phyloP scores from a whole-genome alignment of 2,888 invertebrate species.

The Exephanes ischioxanthus region DNA sequence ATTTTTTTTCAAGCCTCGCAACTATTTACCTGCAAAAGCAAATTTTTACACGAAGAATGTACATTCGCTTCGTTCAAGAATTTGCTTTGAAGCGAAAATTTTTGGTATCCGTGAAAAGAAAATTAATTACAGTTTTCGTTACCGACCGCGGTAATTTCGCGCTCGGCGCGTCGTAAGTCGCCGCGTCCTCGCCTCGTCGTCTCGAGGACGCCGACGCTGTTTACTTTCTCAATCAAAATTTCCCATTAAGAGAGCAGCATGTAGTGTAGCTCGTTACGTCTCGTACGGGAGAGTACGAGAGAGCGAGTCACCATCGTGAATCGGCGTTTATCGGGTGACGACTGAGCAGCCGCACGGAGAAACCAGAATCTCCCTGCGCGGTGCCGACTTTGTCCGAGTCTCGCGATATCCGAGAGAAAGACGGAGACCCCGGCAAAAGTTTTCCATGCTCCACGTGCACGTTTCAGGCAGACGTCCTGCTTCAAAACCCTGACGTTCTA shows the following conservation, averaged over 20 bases:
- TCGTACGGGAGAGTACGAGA: background rate
- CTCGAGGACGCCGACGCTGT: conserved; percentile 8
- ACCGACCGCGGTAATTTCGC: background rate
- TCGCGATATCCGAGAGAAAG: conserved; percentile 53
- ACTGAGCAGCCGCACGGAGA: conserved; percentile 27
- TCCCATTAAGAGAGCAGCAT: background rate
- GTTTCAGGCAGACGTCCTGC: conserved; percentile 48
- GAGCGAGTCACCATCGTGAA: conserved; percentile 36
- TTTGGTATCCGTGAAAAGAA: too few relatives aligned
- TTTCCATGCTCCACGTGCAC: conserved; percentile 1
- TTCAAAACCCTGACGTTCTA: conserved; percentile 20
- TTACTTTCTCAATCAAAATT: conserved; percentile 46
- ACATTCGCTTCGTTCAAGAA: too few relatives aligned
- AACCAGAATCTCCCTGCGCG: conserved; percentile 47
- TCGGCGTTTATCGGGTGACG: conserved; percentile 40
- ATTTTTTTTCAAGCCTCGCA: too few relatives aligned
- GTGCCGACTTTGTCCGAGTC: conserved; percentile 48
- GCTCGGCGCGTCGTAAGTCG: background rate
- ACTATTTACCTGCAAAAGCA: too few relatives aligned
- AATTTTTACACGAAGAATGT: too few relatives aligned
- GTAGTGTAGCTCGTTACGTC: background rate
- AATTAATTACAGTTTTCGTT: too few relatives aligned
- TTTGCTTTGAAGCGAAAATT: too few relatives aligned
- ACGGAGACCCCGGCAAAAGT: conserved; percentile 6
- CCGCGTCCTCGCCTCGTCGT: conserved; percentile 22